A percentile compares a stretch with the other conserved stretches of the same genome.
These are phyloP conservation scores for Amblyopsis rosae DNA, from an alignment of 2,113 vertebrate genomes.

Conservation along the genomic window DNA sequence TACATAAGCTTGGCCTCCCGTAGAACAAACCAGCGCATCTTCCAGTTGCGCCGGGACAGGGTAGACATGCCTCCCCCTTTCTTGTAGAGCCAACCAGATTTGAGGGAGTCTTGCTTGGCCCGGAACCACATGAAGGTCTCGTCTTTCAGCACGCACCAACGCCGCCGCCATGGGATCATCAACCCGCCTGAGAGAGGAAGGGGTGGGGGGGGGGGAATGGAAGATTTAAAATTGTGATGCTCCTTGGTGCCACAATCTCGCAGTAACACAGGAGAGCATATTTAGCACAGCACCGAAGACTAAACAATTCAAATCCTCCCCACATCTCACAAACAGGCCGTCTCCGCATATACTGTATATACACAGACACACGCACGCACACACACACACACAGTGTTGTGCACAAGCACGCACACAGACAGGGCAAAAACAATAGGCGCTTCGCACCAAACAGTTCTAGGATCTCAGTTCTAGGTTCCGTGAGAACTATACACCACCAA, in stretches of 20 bases:
- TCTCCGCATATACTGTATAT: too few species aligned
- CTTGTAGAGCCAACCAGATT: slow-evolving; percentile 91
- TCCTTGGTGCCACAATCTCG: too few species aligned
- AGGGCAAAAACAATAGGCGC: too few species aligned
- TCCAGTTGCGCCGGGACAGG: slow-evolving; percentile 90
- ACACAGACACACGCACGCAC: too few species aligned
- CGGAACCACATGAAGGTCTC: slow-evolving; percentile 94
- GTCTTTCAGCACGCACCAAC: slow-evolving; percentile 90
- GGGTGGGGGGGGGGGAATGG: not conserved
- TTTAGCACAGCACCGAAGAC: too few species aligned
- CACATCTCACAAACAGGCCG: too few species aligned
- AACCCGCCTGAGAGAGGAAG: slow-evolving; percentile 78
- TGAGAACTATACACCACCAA: too few species aligned
- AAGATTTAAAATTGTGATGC: not conserved
- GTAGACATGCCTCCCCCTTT: slow-evolving; percentile 92
- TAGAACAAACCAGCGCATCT: slow-evolving; percentile 92
- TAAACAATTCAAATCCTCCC: too few species aligned
- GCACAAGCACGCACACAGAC: not conserved
- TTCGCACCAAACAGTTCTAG: too few species aligned
- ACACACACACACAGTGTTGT: not conserved
- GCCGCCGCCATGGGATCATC: slow-evolving; percentile 88
- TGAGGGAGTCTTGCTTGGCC: slow-evolving; percentile 88
- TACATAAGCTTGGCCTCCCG: slow-evolving; percentile 90
- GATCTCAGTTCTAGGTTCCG: too few species aligned
- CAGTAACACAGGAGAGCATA: too few species aligned